Evolutionary conservation across 1,140 invertebrate genomes (phyloP).

Genomic region (Aphis craccivora): DNA sequence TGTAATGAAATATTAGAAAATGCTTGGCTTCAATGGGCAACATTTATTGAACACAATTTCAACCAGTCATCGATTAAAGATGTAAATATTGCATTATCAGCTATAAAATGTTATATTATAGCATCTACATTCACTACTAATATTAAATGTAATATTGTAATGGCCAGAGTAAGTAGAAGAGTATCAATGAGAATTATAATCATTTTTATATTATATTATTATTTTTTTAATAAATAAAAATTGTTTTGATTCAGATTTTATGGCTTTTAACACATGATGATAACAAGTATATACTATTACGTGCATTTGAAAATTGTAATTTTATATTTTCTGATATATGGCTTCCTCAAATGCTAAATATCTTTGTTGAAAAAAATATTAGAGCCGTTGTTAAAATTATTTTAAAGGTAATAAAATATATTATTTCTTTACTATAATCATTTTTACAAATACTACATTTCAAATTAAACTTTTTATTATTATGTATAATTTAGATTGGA

Average conservation of each 20-base stretch:
- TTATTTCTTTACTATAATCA: background rate
- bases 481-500: slow-evolving; percentile 7
- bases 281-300: slow-evolving; percentile 10
- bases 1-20: slow-evolving; percentile 31
- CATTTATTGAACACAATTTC: slow-evolving; percentile 31
- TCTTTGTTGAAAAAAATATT: slow-evolving; percentile 2
- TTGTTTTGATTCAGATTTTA: slow-evolving; percentile 29
- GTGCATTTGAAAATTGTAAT: background rate
- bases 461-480: background rate
- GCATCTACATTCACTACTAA: slow-evolving; percentile 25
- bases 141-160: background rate
- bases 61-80: background rate
- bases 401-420: slow-evolving; percentile 6
- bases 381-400: background rate
- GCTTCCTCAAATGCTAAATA: slow-evolving; percentile 36
- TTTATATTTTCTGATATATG: slow-evolving; percentile 34
- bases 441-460: background rate
- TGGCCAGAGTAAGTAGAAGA: slow-evolving; percentile 30
- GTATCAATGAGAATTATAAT: background rate
- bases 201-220: background rate
- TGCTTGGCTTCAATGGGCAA: slow-evolving; percentile 48
- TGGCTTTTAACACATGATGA: slow-evolving; percentile 43
- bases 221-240: background rate
- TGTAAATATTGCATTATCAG: background rate
- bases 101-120: slow-evolving; percentile 48